phyloP scores from a whole-genome alignment of 2,888 invertebrate species.

The Onthophagus sagittarius region DNA sequence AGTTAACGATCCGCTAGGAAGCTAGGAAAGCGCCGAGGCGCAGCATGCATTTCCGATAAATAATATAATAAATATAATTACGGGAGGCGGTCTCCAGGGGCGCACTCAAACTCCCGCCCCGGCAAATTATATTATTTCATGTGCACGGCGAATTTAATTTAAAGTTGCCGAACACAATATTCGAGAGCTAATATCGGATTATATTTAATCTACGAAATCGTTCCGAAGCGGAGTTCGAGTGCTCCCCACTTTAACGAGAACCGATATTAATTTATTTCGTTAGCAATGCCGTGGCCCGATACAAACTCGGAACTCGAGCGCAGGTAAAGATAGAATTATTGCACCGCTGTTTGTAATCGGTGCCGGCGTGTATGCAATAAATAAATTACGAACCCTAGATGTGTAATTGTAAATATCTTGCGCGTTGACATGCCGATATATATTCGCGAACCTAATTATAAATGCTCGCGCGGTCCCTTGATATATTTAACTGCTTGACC shows the following conservation, averaged over 20 bases:
- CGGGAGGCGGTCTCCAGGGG: constrained; percentile 26
- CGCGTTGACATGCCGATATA: background rate
- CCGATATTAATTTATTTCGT: constrained; percentile 14
- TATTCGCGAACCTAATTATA: background rate
- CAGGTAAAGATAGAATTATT: background rate
- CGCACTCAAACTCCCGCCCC: constrained; percentile 14
- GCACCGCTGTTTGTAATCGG: background rate
- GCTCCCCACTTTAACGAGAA: background rate
- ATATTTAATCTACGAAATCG: constrained; percentile 30
- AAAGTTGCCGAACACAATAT: constrained; percentile 35
- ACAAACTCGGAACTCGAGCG: background rate
- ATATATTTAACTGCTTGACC: background rate
- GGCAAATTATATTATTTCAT: constrained; percentile 40
- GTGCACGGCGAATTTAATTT: constrained; percentile 39
- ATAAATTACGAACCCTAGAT: background rate
- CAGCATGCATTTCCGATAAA: constrained; percentile 34
- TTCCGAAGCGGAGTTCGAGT: constrained; percentile 15
- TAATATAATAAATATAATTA: constrained; percentile 40
- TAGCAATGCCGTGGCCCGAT: background rate
- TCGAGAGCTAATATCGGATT: constrained; percentile 36
- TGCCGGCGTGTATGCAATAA: background rate
- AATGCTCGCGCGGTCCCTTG: background rate
- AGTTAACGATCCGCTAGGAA: background rate
- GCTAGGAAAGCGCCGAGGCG: background rate
- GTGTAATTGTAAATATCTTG: background rate